A percentile compares a stretch with the other conserved stretches of the same genome.
Evolutionary conservation across 2,797 vertebrate genomes (phyloP).

Genomic region (Acipenser ruthenus): DNA sequence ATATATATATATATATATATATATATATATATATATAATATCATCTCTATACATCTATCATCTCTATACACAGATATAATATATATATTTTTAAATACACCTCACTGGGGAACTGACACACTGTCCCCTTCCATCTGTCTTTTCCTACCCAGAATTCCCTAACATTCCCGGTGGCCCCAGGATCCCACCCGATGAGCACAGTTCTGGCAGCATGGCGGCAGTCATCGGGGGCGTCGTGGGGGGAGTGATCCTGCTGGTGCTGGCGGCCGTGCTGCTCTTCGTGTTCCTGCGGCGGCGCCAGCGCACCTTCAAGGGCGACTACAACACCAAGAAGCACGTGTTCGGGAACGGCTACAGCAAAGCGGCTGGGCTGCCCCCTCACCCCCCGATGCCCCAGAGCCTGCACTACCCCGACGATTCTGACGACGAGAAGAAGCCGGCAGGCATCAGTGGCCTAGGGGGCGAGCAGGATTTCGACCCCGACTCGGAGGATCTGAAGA

Average conservation of each 20-base stretch:
- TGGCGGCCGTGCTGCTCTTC: conserved; percentile 76
- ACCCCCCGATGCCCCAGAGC: conserved; percentile 85
- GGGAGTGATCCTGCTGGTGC: conserved; percentile 75
- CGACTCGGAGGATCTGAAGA: conserved; percentile 81
- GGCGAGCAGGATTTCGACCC: conserved; percentile 74
- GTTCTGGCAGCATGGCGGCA: conserved; percentile 57
- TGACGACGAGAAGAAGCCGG: conserved; percentile 90
- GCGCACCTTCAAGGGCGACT: conserved; percentile 98
- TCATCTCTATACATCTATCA: conserved; percentile 34
- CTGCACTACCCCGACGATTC: conserved; percentile 93
- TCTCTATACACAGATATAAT: conserved; percentile 38
- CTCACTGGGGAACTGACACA: conserved; percentile 84
- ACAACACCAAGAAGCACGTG: conserved; percentile 97
- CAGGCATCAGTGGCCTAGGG: conserved; percentile 67
- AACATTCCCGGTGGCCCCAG: conserved; percentile 57
- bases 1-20: no score
- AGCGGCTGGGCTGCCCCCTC: conserved; percentile 72
- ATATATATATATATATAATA: no score
- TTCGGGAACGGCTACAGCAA: conserved; percentile 97
- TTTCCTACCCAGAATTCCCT: conserved; percentile 98
- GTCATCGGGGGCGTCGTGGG: conserved; percentile 85
- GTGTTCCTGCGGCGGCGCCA: conserved; percentile 84
- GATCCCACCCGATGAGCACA: conserved; percentile 53
- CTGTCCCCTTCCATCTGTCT: conserved; percentile 92
- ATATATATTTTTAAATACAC: conserved; percentile 15